phyloP scores from a whole-genome alignment of 2,113 vertebrate genomes.

The Conger conger region DNA sequence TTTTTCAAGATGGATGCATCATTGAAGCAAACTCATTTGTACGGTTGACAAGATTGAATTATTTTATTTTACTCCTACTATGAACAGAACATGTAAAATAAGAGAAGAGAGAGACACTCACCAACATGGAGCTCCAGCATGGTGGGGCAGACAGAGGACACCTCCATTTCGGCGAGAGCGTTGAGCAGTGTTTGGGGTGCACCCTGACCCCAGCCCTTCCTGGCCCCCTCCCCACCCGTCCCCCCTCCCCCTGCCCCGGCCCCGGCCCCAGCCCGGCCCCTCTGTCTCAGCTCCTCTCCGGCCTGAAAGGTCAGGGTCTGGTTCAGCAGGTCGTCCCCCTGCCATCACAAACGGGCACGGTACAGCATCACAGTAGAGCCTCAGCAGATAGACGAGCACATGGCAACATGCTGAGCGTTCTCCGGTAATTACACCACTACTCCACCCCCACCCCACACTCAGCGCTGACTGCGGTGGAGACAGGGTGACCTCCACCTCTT shows the following conservation, averaged over 20 bases:
- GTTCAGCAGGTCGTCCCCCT: conserved; percentile 65
- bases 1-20: neutral
- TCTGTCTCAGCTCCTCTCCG: conserved; percentile 59
- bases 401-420: neutral
- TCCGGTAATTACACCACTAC: neutral
- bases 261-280: conserved; percentile 33
- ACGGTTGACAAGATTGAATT: too few species aligned
- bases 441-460: too few species aligned
- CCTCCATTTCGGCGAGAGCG: conserved; percentile 60
- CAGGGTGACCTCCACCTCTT: too few species aligned
- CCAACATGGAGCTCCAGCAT: conserved; percentile 41
- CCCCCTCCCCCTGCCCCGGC: conserved; percentile 13
- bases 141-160: conserved; percentile 54
- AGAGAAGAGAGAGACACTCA: conserved; percentile 26
- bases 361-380: neutral
- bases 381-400: neutral
- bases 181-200: conserved; percentile 71
- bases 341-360: conserved; percentile 29
- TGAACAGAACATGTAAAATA: neutral
- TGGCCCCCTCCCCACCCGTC: conserved; percentile 30
- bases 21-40: too few species aligned
- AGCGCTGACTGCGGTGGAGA: too few species aligned
- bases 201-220: conserved; percentile 67
- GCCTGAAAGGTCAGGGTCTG: conserved; percentile 69
- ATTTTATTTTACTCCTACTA: neutral